Evolutionary conservation across 2,888 invertebrate species (phyloP).

Genomic region (Myathropa florea): DNA sequence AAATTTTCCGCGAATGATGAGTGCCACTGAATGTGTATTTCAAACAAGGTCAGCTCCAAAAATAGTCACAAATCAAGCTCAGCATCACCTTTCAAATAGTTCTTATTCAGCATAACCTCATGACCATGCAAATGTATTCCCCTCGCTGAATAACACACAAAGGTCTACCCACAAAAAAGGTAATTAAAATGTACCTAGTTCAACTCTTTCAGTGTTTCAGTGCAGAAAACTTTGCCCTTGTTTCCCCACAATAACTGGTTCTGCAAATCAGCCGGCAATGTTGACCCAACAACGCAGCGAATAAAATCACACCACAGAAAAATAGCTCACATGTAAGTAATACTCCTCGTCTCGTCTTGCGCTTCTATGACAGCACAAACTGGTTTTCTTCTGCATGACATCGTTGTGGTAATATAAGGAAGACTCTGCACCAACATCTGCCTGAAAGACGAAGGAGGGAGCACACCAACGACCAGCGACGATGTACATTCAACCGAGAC

Average conservation of each 20-base stretch:
- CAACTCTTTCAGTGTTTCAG: constrained; percentile 8
- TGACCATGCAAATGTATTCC: not conserved
- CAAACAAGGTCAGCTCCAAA: not conserved
- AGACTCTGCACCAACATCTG: constrained; percentile 39
- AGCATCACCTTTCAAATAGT: not conserved
- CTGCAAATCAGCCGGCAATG: constrained; percentile 55
- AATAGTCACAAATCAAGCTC: not conserved
- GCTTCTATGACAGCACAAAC: constrained; percentile 54
- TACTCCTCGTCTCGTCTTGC: constrained; percentile 4
- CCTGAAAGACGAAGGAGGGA: not conserved
- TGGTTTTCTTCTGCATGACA: constrained; percentile 58
- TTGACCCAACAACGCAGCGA: constrained; percentile 46
- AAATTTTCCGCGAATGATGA: not conserved
- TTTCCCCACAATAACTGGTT: constrained; percentile 55
- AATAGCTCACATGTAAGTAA: constrained; percentile 33
- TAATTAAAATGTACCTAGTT: constrained; percentile 22
- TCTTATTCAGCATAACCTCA: not conserved
- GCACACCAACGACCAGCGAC: not conserved
- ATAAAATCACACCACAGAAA: constrained; percentile 24
- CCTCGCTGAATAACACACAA: not conserved
- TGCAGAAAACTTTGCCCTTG: constrained; percentile 45
- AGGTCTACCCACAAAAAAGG: not conserved
- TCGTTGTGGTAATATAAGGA: constrained; percentile 25
- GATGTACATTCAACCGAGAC: constrained; percentile 53
- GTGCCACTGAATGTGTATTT: not conserved